phyloP scores from a whole-genome alignment of 2,888 invertebrate genomes.

The Lepidocyrtinus sp. region DNA sequence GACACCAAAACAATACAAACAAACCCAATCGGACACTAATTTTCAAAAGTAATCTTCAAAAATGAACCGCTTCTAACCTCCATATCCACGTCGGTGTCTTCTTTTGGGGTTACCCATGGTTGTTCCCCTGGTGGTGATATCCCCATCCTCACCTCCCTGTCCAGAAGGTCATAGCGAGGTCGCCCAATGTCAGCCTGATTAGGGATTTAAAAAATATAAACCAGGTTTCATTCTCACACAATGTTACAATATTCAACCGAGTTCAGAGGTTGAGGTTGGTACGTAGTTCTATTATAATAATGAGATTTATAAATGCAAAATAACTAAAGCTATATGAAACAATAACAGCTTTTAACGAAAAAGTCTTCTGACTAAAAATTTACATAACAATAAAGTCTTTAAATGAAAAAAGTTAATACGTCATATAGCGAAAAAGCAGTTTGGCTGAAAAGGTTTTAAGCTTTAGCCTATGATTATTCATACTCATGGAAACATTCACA shows the following conservation, averaged over 20 bases:
- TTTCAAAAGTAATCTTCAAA: not conserved
- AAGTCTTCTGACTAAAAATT: too few species aligned
- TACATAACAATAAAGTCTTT: too few species aligned
- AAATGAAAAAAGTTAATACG: too few species aligned
- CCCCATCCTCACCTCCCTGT: conserved; percentile 19
- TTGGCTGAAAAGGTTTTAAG: too few species aligned
- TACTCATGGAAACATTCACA: too few species aligned
- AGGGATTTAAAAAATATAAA: too few species aligned
- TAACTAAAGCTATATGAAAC: too few species aligned
- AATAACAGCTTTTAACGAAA: too few species aligned
- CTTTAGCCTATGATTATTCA: too few species aligned
- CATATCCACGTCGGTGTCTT: not conserved
- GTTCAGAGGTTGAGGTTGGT: not conserved
- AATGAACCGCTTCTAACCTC: not conserved
- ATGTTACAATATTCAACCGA: too few species aligned
- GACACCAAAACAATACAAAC: not conserved
- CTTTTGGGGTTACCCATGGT: conserved; percentile 27
- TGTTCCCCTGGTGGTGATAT: conserved; percentile 52
- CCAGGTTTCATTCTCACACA: too few species aligned
- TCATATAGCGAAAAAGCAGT: too few species aligned
- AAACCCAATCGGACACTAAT: not conserved
- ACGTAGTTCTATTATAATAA: not conserved
- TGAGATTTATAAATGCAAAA: not conserved
- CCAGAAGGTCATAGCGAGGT: not conserved
- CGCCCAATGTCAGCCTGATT: not conserved